phyloP scores from a whole-genome alignment of 2,888 invertebrate species.

The Rhamnusium bicolor region DNA sequence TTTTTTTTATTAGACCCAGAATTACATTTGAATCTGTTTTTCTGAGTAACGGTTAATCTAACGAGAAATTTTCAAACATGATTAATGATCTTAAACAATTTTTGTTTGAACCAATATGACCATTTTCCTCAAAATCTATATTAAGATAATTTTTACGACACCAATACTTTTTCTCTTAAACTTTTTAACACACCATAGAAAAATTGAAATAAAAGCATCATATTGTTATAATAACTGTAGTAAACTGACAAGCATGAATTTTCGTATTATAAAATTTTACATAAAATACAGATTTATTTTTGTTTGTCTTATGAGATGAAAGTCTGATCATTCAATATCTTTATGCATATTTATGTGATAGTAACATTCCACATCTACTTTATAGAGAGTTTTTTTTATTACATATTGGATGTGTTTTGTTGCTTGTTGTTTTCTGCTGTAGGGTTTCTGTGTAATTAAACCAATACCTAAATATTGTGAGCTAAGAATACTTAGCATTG shows the following conservation, averaged over 20 bases:
- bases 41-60: too few species aligned
- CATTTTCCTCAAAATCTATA: too few species aligned
- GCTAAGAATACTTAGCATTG: constrained; percentile 59
- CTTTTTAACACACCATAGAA: too few species aligned
- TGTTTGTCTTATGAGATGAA: constrained; percentile 37
- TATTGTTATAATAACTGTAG: background rate
- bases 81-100: too few species aligned
- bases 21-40: too few species aligned
- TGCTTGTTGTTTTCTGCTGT: constrained; percentile 37
- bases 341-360: constrained; percentile 43
- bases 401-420: constrained; percentile 9
- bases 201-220: too few species aligned
- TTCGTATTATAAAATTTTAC: constrained; percentile 8
- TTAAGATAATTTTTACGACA: too few species aligned
- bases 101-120: too few species aligned
- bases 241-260: background rate
- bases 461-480: constrained; percentile 47
- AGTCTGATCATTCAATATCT: constrained; percentile 43
- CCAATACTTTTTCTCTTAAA: too few species aligned
- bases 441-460: constrained; percentile 19
- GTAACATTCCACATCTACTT: constrained; percentile 20
- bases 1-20: too few species aligned
- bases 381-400: background rate
- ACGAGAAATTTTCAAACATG: too few species aligned
- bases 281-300: constrained; percentile 11